phyloP scores from a whole-genome alignment of 2,888 invertebrate species.

The Eupithecia dodoneata region DNA sequence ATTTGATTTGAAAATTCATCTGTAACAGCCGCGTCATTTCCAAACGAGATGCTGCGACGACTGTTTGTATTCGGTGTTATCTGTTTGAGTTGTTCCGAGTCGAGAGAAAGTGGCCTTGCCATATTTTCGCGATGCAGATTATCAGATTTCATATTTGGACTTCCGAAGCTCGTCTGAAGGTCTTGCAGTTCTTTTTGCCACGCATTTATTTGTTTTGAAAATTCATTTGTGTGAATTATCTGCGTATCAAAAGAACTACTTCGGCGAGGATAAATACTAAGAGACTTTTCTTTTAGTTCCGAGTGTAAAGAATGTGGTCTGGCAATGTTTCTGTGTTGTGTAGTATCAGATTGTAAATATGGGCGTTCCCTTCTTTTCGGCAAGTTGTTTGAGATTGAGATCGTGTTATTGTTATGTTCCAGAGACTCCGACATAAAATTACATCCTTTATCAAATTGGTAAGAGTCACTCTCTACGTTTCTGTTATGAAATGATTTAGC shows the following conservation, averaged over 20 bases:
- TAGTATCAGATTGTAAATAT: background rate
- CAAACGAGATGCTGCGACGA: slow-evolving; percentile 25
- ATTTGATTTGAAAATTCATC: slow-evolving; percentile 18
- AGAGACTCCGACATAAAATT: background rate
- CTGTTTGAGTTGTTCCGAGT: slow-evolving; percentile 20
- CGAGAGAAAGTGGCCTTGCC: slow-evolving; percentile 24
- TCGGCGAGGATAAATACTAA: slow-evolving; percentile 3
- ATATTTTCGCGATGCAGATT: slow-evolving; percentile 13
- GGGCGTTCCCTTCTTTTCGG: background rate
- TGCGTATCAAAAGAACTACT: slow-evolving; percentile 11
- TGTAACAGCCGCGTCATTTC: slow-evolving; percentile 9
- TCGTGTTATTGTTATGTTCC: slow-evolving; percentile 15
- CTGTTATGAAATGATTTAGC: slow-evolving; percentile 5
- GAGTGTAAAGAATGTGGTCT: slow-evolving; percentile 15
- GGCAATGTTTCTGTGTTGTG: background rate
- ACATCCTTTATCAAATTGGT: background rate
- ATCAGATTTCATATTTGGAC: slow-evolving; percentile 8
- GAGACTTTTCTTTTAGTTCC: slow-evolving; percentile 9
- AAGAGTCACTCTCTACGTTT: background rate
- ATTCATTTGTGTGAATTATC: background rate
- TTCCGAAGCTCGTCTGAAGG: slow-evolving; percentile 7
- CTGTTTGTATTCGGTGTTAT: slow-evolving; percentile 14
- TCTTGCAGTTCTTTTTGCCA: slow-evolving; percentile 10
- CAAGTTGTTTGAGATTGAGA: slow-evolving; percentile 2
- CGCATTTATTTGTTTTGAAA: slow-evolving; percentile 9